phyloP scores from a whole-genome alignment of 2,113 vertebrate genomes.

The Scomber japonicus region DNA sequence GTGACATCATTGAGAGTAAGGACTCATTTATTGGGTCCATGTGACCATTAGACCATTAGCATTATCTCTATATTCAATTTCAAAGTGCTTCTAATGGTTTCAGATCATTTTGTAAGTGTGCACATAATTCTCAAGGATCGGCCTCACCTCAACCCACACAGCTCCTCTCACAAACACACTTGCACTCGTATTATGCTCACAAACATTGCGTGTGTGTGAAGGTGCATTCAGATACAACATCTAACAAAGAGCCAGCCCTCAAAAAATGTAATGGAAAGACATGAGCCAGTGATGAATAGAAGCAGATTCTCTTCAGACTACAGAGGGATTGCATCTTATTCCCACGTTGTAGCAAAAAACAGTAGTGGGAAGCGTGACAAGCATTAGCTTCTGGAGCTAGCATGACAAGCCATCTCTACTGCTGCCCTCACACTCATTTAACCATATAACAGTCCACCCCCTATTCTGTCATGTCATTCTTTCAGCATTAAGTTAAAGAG shows the following conservation, averaged over 20 bases:
- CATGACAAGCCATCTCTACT: background rate
- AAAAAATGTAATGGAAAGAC: slow-evolving; percentile 14
- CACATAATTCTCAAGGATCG: slow-evolving; percentile 1
- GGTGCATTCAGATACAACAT: background rate
- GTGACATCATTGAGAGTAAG: slow-evolving; percentile 98
- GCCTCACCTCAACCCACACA: slow-evolving; percentile 13
- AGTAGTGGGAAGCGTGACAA: too few relatives aligned
- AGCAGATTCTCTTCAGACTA: background rate
- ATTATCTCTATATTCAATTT: background rate
- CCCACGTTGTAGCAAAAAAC: background rate
- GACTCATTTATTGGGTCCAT: background rate
- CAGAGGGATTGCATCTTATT: background rate
- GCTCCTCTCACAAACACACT: slow-evolving; percentile 4
- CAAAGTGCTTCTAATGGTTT: background rate
- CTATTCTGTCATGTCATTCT: too few relatives aligned
- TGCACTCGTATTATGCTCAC: background rate
- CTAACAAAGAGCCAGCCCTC: background rate
- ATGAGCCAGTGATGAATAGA: slow-evolving; percentile 24
- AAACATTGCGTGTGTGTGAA: background rate
- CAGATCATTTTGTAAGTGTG: slow-evolving; percentile 2
- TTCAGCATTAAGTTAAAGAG: too few relatives aligned
- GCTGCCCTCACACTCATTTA: background rate
- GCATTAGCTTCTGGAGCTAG: background rate
- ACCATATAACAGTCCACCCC: too few relatives aligned
- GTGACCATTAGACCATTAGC: background rate